Evolutionary conservation across 1,140 invertebrate genomes (phyloP).

Genomic region (Dreissena rostriformis): DNA sequence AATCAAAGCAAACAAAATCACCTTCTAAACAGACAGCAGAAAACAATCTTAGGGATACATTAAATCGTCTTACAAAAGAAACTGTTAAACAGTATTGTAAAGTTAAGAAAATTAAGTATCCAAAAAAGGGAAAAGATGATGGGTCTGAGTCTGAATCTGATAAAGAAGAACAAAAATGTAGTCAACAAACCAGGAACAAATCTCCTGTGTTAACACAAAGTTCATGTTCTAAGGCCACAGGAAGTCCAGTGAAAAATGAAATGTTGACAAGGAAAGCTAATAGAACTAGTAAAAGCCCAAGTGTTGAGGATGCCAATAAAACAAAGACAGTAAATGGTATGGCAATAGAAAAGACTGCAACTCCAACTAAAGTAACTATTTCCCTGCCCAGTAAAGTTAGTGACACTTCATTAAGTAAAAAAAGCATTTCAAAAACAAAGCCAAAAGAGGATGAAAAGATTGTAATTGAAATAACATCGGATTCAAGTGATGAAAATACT

Average conservation of each 20-base stretch:
- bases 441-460: not conserved
- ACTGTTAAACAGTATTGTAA: constrained; percentile 1
- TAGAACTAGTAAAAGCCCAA: too few species aligned
- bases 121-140: too few species aligned
- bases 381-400: not conserved
- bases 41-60: not conserved
- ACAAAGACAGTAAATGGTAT: constrained; percentile 9
- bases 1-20: too few species aligned
- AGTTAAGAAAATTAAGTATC: not conserved
- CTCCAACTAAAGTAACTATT: not conserved
- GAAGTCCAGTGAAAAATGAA: too few species aligned
- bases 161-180: too few species aligned
- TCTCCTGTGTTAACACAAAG: too few species aligned
- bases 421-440: not conserved
- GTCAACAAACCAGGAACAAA: too few species aligned
- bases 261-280: too few species aligned
- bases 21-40: too few species aligned
- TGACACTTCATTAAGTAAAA: not conserved
- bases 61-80: constrained; percentile 3
- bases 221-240: too few species aligned
- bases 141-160: too few species aligned
- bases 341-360: constrained; percentile 5
- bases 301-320: constrained; percentile 18
- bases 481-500: constrained; percentile 32
- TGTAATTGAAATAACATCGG: constrained; percentile 47